Conservation (phyloP, 2,888 invertebrate genomes). For the Spatulosminthurus flaviceps region DNA sequence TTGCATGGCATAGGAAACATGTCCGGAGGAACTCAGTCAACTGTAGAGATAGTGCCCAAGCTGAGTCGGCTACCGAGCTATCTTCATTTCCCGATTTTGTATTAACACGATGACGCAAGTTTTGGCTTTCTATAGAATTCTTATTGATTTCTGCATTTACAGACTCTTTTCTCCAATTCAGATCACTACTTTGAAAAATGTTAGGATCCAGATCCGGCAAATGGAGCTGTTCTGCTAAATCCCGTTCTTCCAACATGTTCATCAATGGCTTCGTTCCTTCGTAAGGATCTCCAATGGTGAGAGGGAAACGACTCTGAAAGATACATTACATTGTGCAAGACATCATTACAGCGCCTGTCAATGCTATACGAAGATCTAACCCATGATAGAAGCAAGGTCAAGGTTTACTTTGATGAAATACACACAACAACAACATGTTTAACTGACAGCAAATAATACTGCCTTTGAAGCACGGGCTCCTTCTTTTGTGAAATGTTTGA, state of each 20-base stretch:
- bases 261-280: neutral
- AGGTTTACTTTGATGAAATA: no score
- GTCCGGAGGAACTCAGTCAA: constrained; percentile 24
- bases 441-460: no score
- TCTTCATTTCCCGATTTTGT: neutral
- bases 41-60: neutral
- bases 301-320: constrained; percentile 37
- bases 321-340: neutral
- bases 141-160: no score
- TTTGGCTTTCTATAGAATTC: neutral
- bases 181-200: neutral
- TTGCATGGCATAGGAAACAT: constrained; percentile 30
- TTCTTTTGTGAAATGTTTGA: no score
- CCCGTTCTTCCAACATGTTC: neutral
- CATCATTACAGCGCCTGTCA: neutral
- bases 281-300: constrained; percentile 19
- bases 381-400: no score
- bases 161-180: neutral
- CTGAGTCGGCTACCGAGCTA: neutral
- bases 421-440: no score
- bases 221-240: neutral
- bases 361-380: neutral
- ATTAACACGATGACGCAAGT: neutral
- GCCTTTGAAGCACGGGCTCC: no score
- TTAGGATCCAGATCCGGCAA: neutral